phyloP scores from a whole-genome alignment of 2,113 vertebrate genomes.

The Solea senegalensis region DNA sequence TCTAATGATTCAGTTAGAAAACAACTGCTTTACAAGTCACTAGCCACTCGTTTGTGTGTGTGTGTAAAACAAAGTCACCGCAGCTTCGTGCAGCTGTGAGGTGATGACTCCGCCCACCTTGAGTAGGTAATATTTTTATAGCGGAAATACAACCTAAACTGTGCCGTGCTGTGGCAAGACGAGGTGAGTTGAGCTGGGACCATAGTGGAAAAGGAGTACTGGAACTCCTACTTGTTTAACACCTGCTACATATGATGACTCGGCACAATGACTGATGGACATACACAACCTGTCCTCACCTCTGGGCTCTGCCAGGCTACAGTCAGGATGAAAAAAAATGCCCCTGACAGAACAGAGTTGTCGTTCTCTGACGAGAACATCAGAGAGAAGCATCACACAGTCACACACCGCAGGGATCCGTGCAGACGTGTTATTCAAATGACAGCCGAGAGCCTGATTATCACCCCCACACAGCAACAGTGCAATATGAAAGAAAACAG shows the following conservation, averaged over 20 bases:
- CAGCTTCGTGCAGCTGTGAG: too few species aligned
- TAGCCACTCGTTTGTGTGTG: too few species aligned
- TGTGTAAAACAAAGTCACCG: too few species aligned
- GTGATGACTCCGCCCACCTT: too few species aligned
- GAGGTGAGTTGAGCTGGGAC: too few species aligned
- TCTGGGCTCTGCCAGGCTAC: conserved; percentile 43
- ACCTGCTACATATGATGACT: conserved; percentile 50
- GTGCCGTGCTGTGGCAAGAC: too few species aligned
- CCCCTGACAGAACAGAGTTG: conserved; percentile 62
- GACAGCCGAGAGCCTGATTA: conserved; percentile 54
- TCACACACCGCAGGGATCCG: conserved; percentile 31
- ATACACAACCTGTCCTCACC: conserved; percentile 54
- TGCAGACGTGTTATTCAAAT: conserved; percentile 46
- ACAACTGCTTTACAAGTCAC: too few species aligned
- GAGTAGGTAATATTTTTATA: too few species aligned
- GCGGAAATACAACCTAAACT: too few species aligned
- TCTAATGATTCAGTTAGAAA: too few species aligned
- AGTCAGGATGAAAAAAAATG: conserved; percentile 64
- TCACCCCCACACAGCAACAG: conserved; percentile 11
- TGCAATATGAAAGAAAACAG: conserved; percentile 28
- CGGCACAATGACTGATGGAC: conserved; percentile 53
- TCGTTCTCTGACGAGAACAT: conserved; percentile 42
- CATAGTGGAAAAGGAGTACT: conserved; percentile 3
- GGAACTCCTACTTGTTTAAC: conserved; percentile 45
- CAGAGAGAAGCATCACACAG: conserved; percentile 39